Evolutionary conservation across 2,888 invertebrate genomes (phyloP).

Genomic region (Leptopilina syphax): DNA sequence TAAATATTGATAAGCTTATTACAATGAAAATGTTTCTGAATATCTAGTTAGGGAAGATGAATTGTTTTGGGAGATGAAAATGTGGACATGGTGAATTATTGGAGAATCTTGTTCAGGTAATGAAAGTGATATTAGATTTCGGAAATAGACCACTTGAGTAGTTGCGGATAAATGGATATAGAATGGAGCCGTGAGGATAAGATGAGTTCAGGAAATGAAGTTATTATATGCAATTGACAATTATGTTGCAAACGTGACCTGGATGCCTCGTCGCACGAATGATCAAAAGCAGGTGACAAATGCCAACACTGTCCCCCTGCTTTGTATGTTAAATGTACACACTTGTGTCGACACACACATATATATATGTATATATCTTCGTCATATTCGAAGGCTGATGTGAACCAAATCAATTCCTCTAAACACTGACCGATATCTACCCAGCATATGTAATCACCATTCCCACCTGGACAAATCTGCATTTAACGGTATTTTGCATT

Average conservation of each 20-base stretch:
- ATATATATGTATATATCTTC: not conserved
- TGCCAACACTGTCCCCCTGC: not conserved
- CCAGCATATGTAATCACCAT: not conserved
- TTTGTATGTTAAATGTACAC: not conserved
- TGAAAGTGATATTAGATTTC: constrained; percentile 25
- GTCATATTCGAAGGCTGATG: not conserved
- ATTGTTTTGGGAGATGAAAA: not conserved
- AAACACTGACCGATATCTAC: not conserved
- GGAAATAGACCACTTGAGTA: constrained; percentile 25
- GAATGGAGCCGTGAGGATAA: constrained; percentile 18
- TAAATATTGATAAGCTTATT: no score
- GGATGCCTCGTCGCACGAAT: constrained; percentile 15
- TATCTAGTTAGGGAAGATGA: not conserved
- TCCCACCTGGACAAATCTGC: not conserved
- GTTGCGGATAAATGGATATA: not conserved
- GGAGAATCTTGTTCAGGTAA: constrained; percentile 7
- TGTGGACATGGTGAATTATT: not conserved
- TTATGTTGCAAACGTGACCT: constrained; percentile 34
- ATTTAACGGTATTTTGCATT: not conserved
- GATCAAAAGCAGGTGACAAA: constrained; percentile 35
- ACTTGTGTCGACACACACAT: not conserved
- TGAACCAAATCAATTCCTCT: constrained; percentile 21
- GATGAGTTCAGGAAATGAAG: constrained; percentile 23
- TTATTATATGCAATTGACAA: constrained; percentile 35
- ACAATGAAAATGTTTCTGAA: no score